Conservation (phyloP, 2,888 invertebrate species). For the Terebella lapidaria region DNA sequence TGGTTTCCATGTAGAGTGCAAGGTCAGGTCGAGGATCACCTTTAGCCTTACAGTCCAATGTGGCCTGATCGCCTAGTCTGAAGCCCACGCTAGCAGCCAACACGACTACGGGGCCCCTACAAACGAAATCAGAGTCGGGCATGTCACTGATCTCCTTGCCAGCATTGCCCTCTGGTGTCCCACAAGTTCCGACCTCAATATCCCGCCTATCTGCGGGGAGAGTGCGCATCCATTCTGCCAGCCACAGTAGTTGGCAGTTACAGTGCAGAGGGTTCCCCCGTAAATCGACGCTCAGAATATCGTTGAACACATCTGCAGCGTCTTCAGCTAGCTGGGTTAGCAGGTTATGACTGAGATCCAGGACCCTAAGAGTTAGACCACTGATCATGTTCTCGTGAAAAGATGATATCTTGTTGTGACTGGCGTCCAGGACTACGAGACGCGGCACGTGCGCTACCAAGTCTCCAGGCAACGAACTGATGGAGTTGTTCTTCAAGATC, state of each 20-base stretch:
- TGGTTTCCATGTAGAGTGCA: neutral
- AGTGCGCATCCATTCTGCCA: slow-evolving; percentile 11
- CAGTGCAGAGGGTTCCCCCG: slow-evolving; percentile 22
- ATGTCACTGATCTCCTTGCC: neutral
- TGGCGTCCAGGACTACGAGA: slow-evolving; percentile 8
- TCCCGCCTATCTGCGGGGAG: neutral
- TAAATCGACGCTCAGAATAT: slow-evolving; percentile 3
- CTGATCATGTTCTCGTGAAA: slow-evolving; percentile 1
- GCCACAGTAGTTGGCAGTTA: slow-evolving; percentile 23
- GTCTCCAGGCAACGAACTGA: slow-evolving; percentile 11
- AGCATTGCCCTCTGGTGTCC: neutral
- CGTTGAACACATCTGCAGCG: slow-evolving; percentile 6
- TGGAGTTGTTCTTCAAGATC: slow-evolving; percentile 10
- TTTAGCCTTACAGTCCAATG: neutral
- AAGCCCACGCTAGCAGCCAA: neutral
- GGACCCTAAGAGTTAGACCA: slow-evolving; percentile 3
- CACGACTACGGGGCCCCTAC: neutral
- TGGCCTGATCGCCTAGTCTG: neutral
- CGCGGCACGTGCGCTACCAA: slow-evolving; percentile 2
- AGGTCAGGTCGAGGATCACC: neutral
- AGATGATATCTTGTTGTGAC: slow-evolving; percentile 5
- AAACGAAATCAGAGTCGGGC: neutral
- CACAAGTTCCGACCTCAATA: neutral
- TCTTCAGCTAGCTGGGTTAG: slow-evolving; percentile 8
- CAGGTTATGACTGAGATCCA: slow-evolving; percentile 14